These are phyloP conservation scores for Osmoderma eremita DNA, from an alignment of 2,888 invertebrate species.

Conservation along the genomic window DNA sequence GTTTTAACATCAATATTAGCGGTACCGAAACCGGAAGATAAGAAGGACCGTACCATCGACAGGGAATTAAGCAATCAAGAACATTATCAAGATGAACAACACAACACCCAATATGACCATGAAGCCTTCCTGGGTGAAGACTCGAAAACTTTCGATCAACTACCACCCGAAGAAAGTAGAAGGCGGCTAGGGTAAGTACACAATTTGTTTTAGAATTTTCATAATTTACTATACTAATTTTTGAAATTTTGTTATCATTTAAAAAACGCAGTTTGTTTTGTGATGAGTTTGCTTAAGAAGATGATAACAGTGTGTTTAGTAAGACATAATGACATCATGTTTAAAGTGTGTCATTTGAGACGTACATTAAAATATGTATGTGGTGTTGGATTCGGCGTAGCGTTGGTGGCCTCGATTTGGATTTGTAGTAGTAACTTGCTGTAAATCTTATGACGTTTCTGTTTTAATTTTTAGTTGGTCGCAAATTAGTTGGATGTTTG, in stretches of 20 bases:
- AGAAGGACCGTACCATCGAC: slow-evolving; percentile 71
- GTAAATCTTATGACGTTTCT: neutral
- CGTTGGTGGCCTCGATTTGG: slow-evolving; percentile 20
- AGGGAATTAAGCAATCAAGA: slow-evolving; percentile 80
- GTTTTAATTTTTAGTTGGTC: too few relatives aligned
- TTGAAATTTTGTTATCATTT: too few relatives aligned
- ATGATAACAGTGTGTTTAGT: neutral
- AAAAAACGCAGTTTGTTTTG: too few relatives aligned
- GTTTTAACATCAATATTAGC: slow-evolving; percentile 55
- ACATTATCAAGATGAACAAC: slow-evolving; percentile 83
- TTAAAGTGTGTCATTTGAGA: slow-evolving; percentile 22
- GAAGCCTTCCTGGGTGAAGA: slow-evolving; percentile 96
- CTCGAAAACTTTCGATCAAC: slow-evolving; percentile 92
- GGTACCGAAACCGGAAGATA: slow-evolving; percentile 80
- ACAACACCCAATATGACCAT: slow-evolving; percentile 93
- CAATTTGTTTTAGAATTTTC: slow-evolving; percentile 13
- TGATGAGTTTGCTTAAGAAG: neutral
- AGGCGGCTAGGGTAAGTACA: slow-evolving; percentile 79
- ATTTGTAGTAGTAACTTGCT: neutral
- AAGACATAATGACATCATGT: slow-evolving; percentile 24
- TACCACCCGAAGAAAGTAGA: slow-evolving; percentile 95
- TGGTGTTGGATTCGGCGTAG: neutral
- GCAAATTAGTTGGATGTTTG: too few relatives aligned
- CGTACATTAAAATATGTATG: neutral
- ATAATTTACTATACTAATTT: neutral